These are phyloP conservation scores for Agapornis canus DNA, from an alignment of 2,797 vertebrate species.

Conservation along the genomic window DNA sequence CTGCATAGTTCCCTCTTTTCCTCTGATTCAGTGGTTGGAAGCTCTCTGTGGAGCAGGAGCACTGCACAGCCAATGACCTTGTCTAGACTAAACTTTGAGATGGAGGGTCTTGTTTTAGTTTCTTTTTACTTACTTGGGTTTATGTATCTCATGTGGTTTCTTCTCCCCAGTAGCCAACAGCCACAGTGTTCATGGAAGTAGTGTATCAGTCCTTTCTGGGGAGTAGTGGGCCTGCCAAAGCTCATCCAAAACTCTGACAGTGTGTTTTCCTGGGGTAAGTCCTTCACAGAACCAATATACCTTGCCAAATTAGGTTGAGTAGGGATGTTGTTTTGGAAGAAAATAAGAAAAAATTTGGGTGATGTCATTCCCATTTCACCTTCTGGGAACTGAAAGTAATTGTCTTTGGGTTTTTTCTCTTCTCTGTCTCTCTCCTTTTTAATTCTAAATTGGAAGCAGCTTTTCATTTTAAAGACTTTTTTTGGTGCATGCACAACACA, in stretches of 20 bases:
- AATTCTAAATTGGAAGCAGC: not conserved
- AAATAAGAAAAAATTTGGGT: not conserved
- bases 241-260: not conserved
- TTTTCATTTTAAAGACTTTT: not conserved
- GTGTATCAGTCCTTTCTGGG: not conserved
- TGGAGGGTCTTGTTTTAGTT: not conserved
- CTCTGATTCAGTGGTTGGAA: not conserved
- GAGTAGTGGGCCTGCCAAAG: not conserved
- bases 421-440: fast-evolving
- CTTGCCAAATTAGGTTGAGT: not conserved
- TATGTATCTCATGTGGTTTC: not conserved
- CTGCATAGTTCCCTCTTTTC: not conserved
- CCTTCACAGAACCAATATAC: not conserved
- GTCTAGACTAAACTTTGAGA: not conserved
- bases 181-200: not conserved
- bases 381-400: not conserved
- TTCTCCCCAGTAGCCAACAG: not conserved
- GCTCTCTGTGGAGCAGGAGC: not conserved
- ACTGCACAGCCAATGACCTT: not conserved
- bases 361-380: not conserved
- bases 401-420: not conserved
- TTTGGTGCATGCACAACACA: not conserved
- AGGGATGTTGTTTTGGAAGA: not conserved
- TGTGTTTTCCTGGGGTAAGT: not conserved
- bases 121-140: not conserved